Conservation (phyloP, 2,797 vertebrate species). For the Scarus forsteni region DNA sequence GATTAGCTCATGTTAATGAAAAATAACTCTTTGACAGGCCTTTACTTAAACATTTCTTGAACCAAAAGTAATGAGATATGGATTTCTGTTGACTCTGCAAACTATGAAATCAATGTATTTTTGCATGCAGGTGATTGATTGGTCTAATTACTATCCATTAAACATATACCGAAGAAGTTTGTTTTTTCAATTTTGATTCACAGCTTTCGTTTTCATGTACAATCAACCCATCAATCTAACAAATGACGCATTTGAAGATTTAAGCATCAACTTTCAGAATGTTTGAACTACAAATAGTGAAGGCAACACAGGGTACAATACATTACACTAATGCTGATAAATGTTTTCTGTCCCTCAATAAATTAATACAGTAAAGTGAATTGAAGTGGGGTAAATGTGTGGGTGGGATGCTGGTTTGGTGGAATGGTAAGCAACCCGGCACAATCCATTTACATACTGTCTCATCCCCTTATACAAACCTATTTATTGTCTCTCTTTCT, state of each 20-base stretch:
- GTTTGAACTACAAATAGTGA: neutral
- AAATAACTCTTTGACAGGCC: no score
- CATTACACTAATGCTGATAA: neutral
- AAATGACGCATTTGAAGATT: neutral
- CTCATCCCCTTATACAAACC: no score
- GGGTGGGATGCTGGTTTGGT: no score
- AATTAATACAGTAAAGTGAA: neutral
- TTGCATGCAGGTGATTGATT: neutral
- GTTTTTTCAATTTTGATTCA: conserved; percentile 1
- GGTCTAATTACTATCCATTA: neutral
- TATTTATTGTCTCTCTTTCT: no score
- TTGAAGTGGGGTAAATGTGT: neutral
- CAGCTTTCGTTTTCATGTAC: neutral
- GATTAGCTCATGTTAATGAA: conserved; percentile 4
- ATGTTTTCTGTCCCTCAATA: neutral
- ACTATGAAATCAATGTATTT: neutral
- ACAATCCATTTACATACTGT: no score
- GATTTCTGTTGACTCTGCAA: neutral
- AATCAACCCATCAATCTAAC: neutral
- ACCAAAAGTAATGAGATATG: neutral
- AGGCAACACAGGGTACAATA: neutral
- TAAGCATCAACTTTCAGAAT: neutral
- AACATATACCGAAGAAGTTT: neutral
- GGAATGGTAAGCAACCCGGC: no score
- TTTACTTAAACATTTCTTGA: no score